Evolutionary conservation across 2,888 invertebrate species (phyloP), one percentile per base, ranked within the genome.

Genomic region (Dicyrtoma fusca): DNA sequence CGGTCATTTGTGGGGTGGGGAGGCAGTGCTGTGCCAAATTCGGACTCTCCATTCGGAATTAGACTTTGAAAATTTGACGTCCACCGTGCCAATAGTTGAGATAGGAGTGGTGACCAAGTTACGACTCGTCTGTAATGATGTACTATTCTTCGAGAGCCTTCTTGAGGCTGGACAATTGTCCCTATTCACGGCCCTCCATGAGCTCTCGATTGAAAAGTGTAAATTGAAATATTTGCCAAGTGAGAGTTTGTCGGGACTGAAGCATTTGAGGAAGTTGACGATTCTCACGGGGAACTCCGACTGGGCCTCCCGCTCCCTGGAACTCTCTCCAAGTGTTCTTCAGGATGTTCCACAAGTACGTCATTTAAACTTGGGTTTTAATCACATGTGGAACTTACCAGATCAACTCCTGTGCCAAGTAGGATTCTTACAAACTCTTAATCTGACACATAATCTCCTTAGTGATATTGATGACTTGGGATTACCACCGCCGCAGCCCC

Each of bases 331-430:
- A 53, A 90, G 90, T 81, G 89, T 90, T 76, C 89, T 95, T 82
- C 87, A 89, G 75, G 88, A 92, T 75, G 86, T 95, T 80, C 88
- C 89, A 82, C 92, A 93, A 84, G 86, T 95, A 65, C 91, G 91
- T 83, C 87, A 88, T 73, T 85, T 94, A 81, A 91, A 94, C 84
- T 86, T 95, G 84, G 89, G 90, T 82, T 89, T 91, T 84, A 94
- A 92, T 86, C 93, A 94, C 85, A 88, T 95, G 78, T 88, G 91
- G 81, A 88, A 89, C 77, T 84, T 94, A 82, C 92, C 94, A 57
- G 90, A 91, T 80, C 81, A 88, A 89, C 77, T 79, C 17, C 89
- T 92, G 82, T 92, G 92, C 82, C 88, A 90, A 44, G 85, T 91
- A 69, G 44, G 73, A 14, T 88, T 88, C 82, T 86, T 92, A 74